Conservation (phyloP, 2,797 vertebrate species). For the Natrix natrix region DNA sequence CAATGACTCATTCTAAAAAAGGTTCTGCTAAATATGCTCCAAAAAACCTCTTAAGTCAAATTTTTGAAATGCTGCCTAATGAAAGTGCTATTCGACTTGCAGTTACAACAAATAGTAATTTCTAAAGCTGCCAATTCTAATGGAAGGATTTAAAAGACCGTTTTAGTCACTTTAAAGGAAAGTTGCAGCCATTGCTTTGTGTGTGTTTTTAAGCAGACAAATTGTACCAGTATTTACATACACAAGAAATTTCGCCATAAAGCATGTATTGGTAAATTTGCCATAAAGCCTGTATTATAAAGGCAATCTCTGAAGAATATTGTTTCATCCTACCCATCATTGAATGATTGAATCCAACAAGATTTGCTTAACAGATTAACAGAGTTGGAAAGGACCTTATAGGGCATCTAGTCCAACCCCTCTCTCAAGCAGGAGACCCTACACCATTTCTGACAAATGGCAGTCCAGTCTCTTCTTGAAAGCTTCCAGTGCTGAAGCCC, state of each 20-base stretch:
- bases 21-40: not conserved
- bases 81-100: not conserved
- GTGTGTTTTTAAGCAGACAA: not conserved
- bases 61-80: not conserved
- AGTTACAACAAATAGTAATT: not conserved
- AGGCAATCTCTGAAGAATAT: not conserved
- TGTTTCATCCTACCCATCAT: not conserved
- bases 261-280: not conserved
- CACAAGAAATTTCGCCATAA: not conserved
- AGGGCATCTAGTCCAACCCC: too few relatives aligned
- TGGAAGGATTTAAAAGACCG: not conserved
- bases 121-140: constrained; percentile 2
- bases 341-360: not conserved
- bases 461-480: too few relatives aligned
- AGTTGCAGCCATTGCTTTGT: not conserved
- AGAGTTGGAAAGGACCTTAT: too few relatives aligned
- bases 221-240: not conserved
- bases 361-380: not conserved
- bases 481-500: too few relatives aligned
- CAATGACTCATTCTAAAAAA: not conserved
- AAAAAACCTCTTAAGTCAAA: not conserved
- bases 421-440: too few relatives aligned
- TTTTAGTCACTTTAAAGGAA: constrained; percentile 3
- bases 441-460: too few relatives aligned
- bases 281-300: not conserved